phyloP scores from a whole-genome alignment of 2,113 vertebrate species.

The Delphinus delphis region DNA sequence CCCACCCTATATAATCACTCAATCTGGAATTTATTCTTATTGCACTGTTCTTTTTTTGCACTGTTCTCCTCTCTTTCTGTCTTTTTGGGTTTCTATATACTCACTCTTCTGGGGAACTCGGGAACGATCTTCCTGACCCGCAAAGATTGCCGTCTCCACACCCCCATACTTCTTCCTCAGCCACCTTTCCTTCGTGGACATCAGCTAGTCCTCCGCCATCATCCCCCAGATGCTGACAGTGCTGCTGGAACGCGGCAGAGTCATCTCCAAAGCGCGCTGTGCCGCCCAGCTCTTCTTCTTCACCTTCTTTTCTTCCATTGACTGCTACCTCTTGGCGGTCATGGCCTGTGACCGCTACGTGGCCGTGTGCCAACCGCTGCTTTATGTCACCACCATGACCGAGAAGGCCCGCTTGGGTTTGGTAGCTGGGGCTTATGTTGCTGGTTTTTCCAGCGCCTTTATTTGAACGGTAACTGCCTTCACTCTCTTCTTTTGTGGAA shows the following conservation, averaged over 20 bases:
- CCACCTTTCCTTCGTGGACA: slow-evolving; percentile 61
- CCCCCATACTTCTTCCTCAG: slow-evolving; percentile 73
- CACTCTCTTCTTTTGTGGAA: slow-evolving; percentile 63
- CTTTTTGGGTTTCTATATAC: slow-evolving; percentile 61
- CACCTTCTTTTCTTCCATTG: slow-evolving; percentile 55
- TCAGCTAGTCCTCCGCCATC: slow-evolving; percentile 44
- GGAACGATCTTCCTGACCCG: slow-evolving; percentile 51
- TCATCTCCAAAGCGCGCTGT: slow-evolving; percentile 43
- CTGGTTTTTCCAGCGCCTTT: slow-evolving; percentile 55
- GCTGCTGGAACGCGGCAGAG: background rate
- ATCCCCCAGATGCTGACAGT: slow-evolving; percentile 51
- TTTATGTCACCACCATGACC: background rate
- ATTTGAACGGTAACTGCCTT: slow-evolving; percentile 42
- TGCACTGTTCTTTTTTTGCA: background rate
- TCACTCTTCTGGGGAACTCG: slow-evolving; percentile 63
- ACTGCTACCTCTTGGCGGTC: slow-evolving; percentile 71
- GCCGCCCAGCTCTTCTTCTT: slow-evolving; percentile 66
- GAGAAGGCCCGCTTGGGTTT: background rate
- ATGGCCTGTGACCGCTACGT: slow-evolving; percentile 68
- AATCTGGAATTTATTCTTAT: background rate
- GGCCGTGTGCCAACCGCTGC: slow-evolving; percentile 59
- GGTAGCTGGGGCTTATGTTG: background rate
- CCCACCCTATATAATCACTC: background rate
- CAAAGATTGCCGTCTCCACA: slow-evolving; percentile 49
- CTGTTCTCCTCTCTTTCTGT: slow-evolving; percentile 53